Evolutionary conservation across 92 coral and sea anemone species (phyloP).

Genomic region (Diadumene lineata): DNA sequence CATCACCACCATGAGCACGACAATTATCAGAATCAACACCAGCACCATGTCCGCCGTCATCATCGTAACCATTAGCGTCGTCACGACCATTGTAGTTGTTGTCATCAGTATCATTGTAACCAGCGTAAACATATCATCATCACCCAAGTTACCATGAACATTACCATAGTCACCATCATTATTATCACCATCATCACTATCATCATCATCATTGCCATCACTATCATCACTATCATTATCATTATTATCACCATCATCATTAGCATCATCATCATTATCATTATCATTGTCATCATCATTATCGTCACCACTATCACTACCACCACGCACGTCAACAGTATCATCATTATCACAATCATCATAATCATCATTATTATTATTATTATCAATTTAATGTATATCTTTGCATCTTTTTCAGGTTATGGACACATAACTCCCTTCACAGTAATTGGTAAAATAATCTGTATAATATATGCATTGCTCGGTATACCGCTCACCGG

Average conservation of each 20-base stretch:
- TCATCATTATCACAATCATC: not conserved
- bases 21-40: not conserved
- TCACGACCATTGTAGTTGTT: not conserved
- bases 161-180: not conserved
- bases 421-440: constrained; percentile 94
- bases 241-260: not conserved
- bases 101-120: not conserved
- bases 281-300: not conserved
- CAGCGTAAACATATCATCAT: too few relatives aligned
- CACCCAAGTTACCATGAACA: not conserved
- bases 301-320: not conserved
- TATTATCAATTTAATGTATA: too few relatives aligned
- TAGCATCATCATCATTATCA: not conserved
- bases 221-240: not conserved
- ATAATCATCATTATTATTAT: too few relatives aligned
- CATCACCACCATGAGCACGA: not conserved
- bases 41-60: too few relatives aligned
- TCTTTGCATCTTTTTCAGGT: constrained; percentile 51
- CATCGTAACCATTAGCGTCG: not conserved
- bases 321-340: not conserved
- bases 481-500: constrained; percentile 95
- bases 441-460: constrained; percentile 63
- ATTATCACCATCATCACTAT: not conserved
- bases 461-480: constrained; percentile 88
- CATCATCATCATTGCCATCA: not conserved